These are phyloP conservation scores for Nycticryphes semicollaris DNA, from an alignment of 2,113 vertebrate species.

Conservation along the genomic window DNA sequence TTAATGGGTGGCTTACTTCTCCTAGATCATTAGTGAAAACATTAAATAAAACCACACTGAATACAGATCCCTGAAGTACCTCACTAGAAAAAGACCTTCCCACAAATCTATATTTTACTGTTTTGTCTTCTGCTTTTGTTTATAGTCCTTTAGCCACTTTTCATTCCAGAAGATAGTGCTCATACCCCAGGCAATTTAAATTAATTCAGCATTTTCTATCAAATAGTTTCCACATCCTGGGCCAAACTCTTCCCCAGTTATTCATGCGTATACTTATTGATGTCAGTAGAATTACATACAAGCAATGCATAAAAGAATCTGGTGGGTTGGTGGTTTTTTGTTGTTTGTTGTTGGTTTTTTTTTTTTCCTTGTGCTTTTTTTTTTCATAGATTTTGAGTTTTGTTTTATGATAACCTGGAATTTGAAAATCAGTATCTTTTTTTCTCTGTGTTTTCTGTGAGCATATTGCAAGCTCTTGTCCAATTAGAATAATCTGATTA, in stretches of 20 bases:
- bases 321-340: not conserved
- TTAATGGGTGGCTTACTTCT: not conserved
- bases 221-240: not conserved
- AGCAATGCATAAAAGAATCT: not conserved
- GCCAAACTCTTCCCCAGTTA: not conserved
- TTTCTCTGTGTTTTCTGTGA: not conserved
- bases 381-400: not conserved
- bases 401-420: not conserved
- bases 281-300: not conserved
- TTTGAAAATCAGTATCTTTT: not conserved
- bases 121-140: slow-evolving; percentile 51
- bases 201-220: slow-evolving; percentile 44
- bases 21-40: not conserved
- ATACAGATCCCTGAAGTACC: not conserved
- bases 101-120: not conserved
- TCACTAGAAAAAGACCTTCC: not conserved
- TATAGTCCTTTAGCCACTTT: slow-evolving; percentile 23
- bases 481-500: not conserved
- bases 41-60: slow-evolving; percentile 1
- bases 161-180: slow-evolving; percentile 25
- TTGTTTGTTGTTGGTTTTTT: not conserved
- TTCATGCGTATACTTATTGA: not conserved
- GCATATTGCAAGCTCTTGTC: not conserved
- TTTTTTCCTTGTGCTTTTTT: not conserved
- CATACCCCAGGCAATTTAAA: slow-evolving; percentile 31